These are phyloP conservation scores for Leptopilina boulardi DNA, from an alignment of 1,140 invertebrate genomes.

Conservation along the genomic window DNA sequence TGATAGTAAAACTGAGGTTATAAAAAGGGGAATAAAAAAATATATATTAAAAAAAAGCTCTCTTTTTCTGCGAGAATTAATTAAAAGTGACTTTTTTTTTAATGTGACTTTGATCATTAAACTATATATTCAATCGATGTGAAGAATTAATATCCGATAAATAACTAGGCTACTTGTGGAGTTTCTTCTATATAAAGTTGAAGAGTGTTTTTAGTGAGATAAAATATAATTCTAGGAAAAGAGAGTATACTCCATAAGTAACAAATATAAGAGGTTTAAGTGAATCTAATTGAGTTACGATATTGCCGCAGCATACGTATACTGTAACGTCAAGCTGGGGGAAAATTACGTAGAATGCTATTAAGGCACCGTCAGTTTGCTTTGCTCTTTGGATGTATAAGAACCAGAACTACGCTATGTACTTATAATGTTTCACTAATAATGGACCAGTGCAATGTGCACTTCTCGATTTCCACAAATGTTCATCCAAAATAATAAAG, in stretches of 20 bases:
- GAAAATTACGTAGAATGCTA: conserved; percentile 7
- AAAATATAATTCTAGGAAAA: not conserved
- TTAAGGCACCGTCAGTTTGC: conserved; percentile 14
- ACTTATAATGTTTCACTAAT: conserved; percentile 18
- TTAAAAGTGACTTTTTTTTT: not conserved
- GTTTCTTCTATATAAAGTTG: not conserved
- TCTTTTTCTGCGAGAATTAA: not conserved
- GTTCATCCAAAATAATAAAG: conserved; percentile 15
- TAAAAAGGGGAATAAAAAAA: not conserved
- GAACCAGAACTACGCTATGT: conserved; percentile 1
- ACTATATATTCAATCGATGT: not conserved
- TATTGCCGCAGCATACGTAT: not conserved
- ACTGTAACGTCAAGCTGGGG: not conserved
- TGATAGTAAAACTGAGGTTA: too few species aligned
- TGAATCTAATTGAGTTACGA: conserved; percentile 26
- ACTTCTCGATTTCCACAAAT: not conserved
- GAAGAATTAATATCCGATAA: conserved; percentile 5
- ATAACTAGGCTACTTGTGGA: not conserved
- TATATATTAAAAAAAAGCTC: not conserved
- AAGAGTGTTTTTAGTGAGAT: conserved; percentile 5
- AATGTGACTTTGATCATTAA: not conserved
- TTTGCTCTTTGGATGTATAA: conserved; percentile 6
- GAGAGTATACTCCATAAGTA: not conserved
- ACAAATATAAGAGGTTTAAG: not conserved
- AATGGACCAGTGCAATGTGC: not conserved